A percentile compares a stretch with the other conserved stretches of the same genome.
These are phyloP conservation scores for Urosaurus nigricauda DNA, from an alignment of 2,797 vertebrate species.

Conservation along the genomic window DNA sequence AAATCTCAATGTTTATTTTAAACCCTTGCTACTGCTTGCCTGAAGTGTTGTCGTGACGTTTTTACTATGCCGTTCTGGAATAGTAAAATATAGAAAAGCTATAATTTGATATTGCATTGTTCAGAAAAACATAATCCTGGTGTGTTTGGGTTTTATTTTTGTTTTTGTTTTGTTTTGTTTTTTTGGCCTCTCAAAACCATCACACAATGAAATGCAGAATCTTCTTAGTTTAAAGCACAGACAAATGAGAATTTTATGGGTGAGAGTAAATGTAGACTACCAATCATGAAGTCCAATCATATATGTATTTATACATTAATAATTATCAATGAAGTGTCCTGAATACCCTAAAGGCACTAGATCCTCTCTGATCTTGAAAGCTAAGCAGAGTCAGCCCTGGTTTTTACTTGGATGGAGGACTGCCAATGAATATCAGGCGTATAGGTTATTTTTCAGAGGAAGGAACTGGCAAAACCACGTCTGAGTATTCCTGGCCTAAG, in stretches of 20 bases:
- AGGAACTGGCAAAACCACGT: too few species aligned
- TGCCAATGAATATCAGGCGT: too few species aligned
- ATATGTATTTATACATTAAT: neutral
- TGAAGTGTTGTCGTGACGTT: neutral
- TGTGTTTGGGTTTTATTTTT: too few species aligned
- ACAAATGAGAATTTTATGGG: neutral
- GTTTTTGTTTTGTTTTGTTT: too few species aligned
- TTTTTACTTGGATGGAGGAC: too few species aligned
- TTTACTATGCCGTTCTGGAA: conserved; percentile 14
- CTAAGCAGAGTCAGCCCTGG: too few species aligned
- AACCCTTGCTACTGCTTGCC: neutral
- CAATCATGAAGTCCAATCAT: neutral
- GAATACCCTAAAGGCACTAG: too few species aligned
- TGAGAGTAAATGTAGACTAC: neutral
- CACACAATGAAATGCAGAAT: neutral
- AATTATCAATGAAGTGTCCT: neutral
- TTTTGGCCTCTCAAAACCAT: neutral
- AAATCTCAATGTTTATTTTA: conserved; percentile 10
- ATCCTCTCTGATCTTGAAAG: too few species aligned
- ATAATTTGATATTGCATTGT: conserved; percentile 11
- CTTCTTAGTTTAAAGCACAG: neutral
- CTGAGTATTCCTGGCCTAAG: too few species aligned
- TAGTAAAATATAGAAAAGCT: neutral
- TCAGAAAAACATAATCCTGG: neutral
- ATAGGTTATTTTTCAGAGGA: too few species aligned